These are phyloP conservation scores for Polydrusus cervinus DNA, from an alignment of 2,888 invertebrate genomes.

Conservation along the genomic window DNA sequence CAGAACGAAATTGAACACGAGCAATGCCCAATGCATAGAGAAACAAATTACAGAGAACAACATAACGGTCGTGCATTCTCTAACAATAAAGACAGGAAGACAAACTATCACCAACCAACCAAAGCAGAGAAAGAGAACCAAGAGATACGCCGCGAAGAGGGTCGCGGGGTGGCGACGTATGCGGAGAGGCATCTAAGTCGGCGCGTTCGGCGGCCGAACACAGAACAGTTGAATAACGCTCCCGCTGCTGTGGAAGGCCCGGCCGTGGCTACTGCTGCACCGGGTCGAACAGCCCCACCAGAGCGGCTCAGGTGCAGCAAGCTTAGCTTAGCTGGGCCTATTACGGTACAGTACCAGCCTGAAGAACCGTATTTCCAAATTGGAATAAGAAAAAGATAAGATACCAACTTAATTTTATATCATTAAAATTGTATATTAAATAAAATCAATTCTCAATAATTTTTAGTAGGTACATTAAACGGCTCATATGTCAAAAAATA, in stretches of 20 bases:
- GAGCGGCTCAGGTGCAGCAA: constrained; percentile 59
- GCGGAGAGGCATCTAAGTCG: constrained; percentile 30
- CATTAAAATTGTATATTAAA: too few species aligned
- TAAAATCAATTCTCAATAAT: too few species aligned
- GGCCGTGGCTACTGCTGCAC: constrained; percentile 65
- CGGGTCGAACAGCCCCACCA: constrained; percentile 56
- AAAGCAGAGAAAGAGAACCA: constrained; percentile 12
- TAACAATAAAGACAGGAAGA: too few species aligned
- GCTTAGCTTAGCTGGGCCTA: constrained; percentile 37
- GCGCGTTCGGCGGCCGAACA: constrained; percentile 61
- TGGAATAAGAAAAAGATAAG: too few species aligned
- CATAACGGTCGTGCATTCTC: too few species aligned
- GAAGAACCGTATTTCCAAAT: constrained; percentile 1
- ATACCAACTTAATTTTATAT: too few species aligned
- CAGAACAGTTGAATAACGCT: constrained; percentile 69
- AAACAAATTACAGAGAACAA: too few species aligned
- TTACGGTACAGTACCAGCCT: constrained; percentile 16
- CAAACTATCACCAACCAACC: too few species aligned
- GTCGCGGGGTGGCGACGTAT: constrained; percentile 54
- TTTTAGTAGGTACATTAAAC: too few species aligned
- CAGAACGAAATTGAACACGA: too few species aligned
- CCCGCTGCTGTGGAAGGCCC: constrained; percentile 69
- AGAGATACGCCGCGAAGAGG: constrained; percentile 31
- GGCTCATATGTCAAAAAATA: too few species aligned
- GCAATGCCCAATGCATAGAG: too few species aligned